Evolutionary conservation across 1,140 invertebrate species (phyloP).

Genomic region (Copidosoma floridanum): DNA sequence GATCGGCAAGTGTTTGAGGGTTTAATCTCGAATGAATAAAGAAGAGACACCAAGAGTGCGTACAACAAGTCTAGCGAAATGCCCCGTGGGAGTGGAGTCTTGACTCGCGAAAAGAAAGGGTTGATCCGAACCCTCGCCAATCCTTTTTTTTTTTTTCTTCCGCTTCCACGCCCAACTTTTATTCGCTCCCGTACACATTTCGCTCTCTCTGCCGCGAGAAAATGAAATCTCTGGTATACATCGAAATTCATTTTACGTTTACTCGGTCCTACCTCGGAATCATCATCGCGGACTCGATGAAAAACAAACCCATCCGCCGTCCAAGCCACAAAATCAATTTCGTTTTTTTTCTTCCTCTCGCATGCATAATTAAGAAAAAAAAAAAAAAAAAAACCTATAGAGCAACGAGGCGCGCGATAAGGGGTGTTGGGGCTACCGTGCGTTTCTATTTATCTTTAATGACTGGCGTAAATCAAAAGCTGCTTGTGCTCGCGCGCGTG

Average conservation of each 20-base stretch:
- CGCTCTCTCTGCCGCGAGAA: not conserved
- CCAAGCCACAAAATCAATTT: no score
- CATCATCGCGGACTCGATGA: no score
- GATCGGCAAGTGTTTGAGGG: conserved; percentile 27
- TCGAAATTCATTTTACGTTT: conserved; percentile 54
- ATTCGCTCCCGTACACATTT: no score
- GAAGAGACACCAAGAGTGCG: conserved; percentile 2
- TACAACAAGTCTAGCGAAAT: not conserved
- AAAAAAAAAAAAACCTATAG: no score
- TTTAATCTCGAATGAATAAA: conserved; percentile 30
- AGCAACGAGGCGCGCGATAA: no score
- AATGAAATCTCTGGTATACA: conserved; percentile 51
- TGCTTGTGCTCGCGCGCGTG: conserved; percentile 19
- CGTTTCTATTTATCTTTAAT: conserved; percentile 30
- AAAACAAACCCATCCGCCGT: no score
- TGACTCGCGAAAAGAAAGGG: conserved; percentile 27
- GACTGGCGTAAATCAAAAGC: conserved; percentile 26
- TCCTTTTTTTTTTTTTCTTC: conserved; percentile 2
- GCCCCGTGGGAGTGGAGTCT: conserved; percentile 17
- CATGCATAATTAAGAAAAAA: no score
- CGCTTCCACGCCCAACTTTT: no score
- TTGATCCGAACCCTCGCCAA: conserved; percentile 11
- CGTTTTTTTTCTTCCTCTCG: no score
- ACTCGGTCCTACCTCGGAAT: no score
- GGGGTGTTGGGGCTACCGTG: no score